These are phyloP conservation scores for Pangasius larnaudii DNA, from an alignment of 2,797 vertebrate genomes.

Conservation along the genomic window DNA sequence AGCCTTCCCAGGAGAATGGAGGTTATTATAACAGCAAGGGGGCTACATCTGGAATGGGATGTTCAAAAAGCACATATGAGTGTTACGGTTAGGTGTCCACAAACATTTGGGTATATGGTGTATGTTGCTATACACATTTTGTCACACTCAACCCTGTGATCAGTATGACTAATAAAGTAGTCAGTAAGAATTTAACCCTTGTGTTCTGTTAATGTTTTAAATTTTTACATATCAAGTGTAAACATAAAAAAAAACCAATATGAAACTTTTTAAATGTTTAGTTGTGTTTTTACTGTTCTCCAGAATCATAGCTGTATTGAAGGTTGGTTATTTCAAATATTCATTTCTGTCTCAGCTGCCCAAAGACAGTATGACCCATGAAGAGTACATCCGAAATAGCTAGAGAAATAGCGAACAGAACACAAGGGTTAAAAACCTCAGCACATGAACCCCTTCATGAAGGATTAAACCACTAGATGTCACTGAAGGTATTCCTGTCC, in stretches of 20 bases:
- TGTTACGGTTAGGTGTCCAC: not conserved
- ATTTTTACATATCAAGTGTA: not conserved
- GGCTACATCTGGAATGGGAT: not conserved
- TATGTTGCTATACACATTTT: not conserved
- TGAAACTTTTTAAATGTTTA: not conserved
- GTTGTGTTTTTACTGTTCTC: not conserved
- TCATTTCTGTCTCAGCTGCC: not conserved
- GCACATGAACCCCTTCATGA: not conserved
- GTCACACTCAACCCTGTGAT: not conserved
- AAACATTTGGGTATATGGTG: not conserved
- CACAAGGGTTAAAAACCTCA: not conserved
- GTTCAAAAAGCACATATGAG: not conserved
- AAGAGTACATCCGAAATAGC: not conserved
- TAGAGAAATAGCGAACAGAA: not conserved
- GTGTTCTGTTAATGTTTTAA: not conserved
- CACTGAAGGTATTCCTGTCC: conserved; percentile 16
- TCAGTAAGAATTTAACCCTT: not conserved
- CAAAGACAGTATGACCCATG: not conserved
- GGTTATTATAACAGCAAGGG: too few relatives aligned
- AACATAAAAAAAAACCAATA: not conserved
- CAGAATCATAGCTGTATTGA: not conserved
- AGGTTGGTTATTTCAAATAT: not conserved
- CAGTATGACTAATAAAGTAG: not conserved
- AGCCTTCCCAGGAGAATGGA: too few relatives aligned
- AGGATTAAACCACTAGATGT: conserved; percentile 20